Base-by-base conservation (phyloP, 2,888 invertebrate genomes). In the Eurois occulta region DNA sequence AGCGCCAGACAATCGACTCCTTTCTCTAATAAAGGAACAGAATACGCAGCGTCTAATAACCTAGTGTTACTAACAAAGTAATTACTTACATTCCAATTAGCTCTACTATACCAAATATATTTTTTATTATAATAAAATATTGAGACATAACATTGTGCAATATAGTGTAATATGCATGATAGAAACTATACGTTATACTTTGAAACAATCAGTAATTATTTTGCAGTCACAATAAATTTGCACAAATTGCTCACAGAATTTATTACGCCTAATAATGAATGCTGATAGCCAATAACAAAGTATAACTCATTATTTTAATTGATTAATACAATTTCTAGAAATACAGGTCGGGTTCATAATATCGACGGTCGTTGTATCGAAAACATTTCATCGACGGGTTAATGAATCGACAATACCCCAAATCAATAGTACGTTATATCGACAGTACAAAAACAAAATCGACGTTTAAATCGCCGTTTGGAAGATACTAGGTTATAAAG, bases 71-170 rank as follows among this genome's bases (percentile, higher is more conserved):
- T 75, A 81, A 70, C 60, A 81, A 78, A 83, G 73, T 73, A 66
- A 80, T 80, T 80, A 70, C 80, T 81, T 83, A 86, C 80, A 84
- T 86, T 89, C 79, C 85, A 90, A 90, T 88, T 91, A 91, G 85
- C 87, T 89, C 90, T 93, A 93, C 88, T 90, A 91, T 93, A 93
- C 91, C 88, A 90, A 93, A 93, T 93, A 93, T 92, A 83, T 86
- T 90, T 90, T 94, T 81, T 77, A 83, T 92, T 91, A 91, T 90
- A 89, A 96, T 96, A 96, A 96, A 96, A 96, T 96, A 96, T 96
- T 93, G 94, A 96, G 94, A 94, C 91, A 94, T 96, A 96, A 96
- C 96, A 96, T 95, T 95, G 96, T 96, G 96, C 96, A 95, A 94
- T 95, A 95, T 93, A 94, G 88, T 89, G 91, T 92, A 92, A 92